These are phyloP conservation scores for Tetropium fuscum DNA, from an alignment of 2,888 invertebrate genomes.

Conservation along the genomic window DNA sequence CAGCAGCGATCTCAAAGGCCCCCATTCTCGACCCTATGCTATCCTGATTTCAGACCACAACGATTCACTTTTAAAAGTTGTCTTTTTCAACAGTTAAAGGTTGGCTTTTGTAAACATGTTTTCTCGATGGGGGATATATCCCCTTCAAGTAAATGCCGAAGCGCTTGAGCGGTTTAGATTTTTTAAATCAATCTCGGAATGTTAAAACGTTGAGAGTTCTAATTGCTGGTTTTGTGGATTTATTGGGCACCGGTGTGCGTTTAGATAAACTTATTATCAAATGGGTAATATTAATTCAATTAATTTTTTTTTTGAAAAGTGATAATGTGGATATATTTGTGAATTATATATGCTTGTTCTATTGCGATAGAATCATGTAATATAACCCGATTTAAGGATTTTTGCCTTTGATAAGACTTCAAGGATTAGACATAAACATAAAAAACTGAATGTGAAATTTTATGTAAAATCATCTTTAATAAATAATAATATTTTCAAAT, in stretches of 20 bases:
- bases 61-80: slow-evolving; percentile 32
- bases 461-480: neutral
- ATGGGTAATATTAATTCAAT: no score
- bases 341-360: neutral
- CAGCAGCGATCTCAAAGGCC: slow-evolving; percentile 28
- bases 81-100: slow-evolving; percentile 47
- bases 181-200: slow-evolving; percentile 1
- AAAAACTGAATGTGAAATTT: no score
- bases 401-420: neutral
- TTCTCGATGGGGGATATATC: slow-evolving; percentile 26
- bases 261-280: no score
- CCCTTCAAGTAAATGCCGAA: slow-evolving; percentile 27
- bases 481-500: neutral
- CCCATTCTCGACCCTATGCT: slow-evolving; percentile 32
- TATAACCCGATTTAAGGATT: neutral
- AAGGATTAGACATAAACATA: no score
- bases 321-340: no score
- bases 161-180: slow-evolving; percentile 3
- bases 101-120: slow-evolving; percentile 42
- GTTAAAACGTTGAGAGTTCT: no score
- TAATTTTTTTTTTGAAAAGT: no score
- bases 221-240: no score
- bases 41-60: slow-evolving; percentile 1
- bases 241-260: no score
- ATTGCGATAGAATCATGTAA: no score